Conservation (phyloP, 1,140 invertebrate species). For the Probaryconus sp. region DNA sequence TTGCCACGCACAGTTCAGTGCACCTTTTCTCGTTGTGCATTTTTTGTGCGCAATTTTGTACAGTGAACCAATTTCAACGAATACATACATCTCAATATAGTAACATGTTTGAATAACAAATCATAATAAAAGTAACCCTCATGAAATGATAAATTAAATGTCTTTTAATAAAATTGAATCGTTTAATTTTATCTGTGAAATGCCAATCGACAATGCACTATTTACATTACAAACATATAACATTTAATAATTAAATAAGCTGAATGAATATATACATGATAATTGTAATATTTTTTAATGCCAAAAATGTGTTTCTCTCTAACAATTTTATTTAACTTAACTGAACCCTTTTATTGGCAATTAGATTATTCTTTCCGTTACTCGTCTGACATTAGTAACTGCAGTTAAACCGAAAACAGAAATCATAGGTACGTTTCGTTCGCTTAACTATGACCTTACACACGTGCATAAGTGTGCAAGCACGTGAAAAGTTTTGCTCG, state of each 20-base stretch:
- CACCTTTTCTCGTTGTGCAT: slow-evolving; percentile 20
- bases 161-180: too few relatives aligned
- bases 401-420: slow-evolving; percentile 13
- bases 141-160: too few relatives aligned
- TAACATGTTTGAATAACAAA: too few relatives aligned
- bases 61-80: not conserved
- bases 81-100: slow-evolving; percentile 10
- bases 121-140: too few relatives aligned
- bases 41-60: not conserved
- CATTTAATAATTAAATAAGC: too few relatives aligned
- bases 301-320: too few relatives aligned
- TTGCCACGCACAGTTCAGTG: slow-evolving; percentile 25
- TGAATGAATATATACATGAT: too few relatives aligned
- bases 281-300: slow-evolving; percentile 42
- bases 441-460: slow-evolving; percentile 37
- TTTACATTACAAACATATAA: too few relatives aligned
- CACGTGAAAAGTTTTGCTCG: slow-evolving; percentile 33
- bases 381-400: slow-evolving; percentile 14
- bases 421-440: slow-evolving; percentile 11
- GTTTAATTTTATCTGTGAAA: too few relatives aligned
- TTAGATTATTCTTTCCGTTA: too few relatives aligned
- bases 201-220: too few relatives aligned
- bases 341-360: slow-evolving; percentile 27
- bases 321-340: slow-evolving; percentile 24
- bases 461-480: slow-evolving; percentile 1